Evolutionary conservation across 2,113 vertebrate species (phyloP), one percentile per base, ranked within the genome.

Genomic region (Clarias gariepinus): DNA sequence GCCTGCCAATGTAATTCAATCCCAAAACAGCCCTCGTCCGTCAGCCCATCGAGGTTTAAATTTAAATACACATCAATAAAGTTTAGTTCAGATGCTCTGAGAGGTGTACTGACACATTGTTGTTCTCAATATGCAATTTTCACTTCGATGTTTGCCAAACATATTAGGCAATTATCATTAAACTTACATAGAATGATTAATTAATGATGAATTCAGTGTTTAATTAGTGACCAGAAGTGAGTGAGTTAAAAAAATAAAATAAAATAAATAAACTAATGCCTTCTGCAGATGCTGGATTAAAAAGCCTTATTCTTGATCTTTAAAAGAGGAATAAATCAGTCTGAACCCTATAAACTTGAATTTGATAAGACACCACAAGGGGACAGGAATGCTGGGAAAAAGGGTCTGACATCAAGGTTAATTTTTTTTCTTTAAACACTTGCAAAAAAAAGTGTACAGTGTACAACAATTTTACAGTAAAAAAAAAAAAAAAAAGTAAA

Each of bases 231-330:
- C n/a, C 36, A 63, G 57, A 23, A 68, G 52, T 1, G n/a, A 36
- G 18, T 0, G 25, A 19, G 74, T 12, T 52, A 23, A 58, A 63
- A 9, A 47, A 5, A 63, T 10, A 5, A 21, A 47, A 77, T 57
- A 36, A 78, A 41, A 63, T 21, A 11, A 57, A 6, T 57, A 25
- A 12, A 52, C 77, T 9, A 90, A 90, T 86, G 86, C 82, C 71
- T 83, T 84, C 86, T 79, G 82, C 90, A 90, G 88, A 88, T 87
- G 85, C 78, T 69, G 85, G 86, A 89, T 88, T 87, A 84, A 87
- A 86, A 47, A 66, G 83, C 71, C 63, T 84, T 74, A 82, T 74
- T 79, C 74, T 68, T 83, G 47, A 85, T 88, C 63, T 86, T 85
- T 87, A 88, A 83, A 64, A 82, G 87, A 28, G 52, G 13, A 79